A percentile compares a stretch with the other conserved stretches of the same genome.
Evolutionary conservation across 2,888 invertebrate species (phyloP).

Genomic region (Oeneis ivallda): DNA sequence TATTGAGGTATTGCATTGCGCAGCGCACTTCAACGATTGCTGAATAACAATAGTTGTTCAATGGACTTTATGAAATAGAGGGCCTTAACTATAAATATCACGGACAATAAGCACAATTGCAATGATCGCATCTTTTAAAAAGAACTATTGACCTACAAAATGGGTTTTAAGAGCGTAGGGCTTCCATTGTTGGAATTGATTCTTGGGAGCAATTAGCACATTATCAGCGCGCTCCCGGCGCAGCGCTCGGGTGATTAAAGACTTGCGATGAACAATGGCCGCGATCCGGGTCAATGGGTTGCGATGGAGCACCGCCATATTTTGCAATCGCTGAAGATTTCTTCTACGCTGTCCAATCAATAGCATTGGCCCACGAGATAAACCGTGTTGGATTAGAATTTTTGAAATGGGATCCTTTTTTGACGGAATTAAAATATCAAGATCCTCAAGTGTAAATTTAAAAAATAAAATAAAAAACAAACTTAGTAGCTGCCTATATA

Average conservation of each 20-base stretch:
- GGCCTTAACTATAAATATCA: no score
- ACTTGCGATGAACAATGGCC: background rate
- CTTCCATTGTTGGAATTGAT: background rate
- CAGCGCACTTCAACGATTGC: no score
- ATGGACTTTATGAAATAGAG: no score
- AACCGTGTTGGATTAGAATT: background rate
- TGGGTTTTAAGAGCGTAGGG: background rate
- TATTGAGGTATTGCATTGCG: no score
- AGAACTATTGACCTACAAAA: slow-evolving; percentile 1
- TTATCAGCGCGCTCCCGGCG: slow-evolving; percentile 2
- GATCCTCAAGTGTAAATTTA: no score
- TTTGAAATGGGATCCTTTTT: background rate
- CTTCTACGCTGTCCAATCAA: background rate
- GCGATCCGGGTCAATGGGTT: background rate
- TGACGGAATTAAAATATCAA: no score
- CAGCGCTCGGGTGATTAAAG: background rate
- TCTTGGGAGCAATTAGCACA: slow-evolving; percentile 11
- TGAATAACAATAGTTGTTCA: no score
- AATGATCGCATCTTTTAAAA: background rate
- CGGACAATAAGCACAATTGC: no score
- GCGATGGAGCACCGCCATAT: background rate
- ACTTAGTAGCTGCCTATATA: no score
- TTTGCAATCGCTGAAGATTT: background rate
- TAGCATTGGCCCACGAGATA: background rate
- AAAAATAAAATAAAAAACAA: no score